Evolutionary conservation across 2,113 vertebrate genomes (phyloP).

Genomic region (Mellivora capensis): DNA sequence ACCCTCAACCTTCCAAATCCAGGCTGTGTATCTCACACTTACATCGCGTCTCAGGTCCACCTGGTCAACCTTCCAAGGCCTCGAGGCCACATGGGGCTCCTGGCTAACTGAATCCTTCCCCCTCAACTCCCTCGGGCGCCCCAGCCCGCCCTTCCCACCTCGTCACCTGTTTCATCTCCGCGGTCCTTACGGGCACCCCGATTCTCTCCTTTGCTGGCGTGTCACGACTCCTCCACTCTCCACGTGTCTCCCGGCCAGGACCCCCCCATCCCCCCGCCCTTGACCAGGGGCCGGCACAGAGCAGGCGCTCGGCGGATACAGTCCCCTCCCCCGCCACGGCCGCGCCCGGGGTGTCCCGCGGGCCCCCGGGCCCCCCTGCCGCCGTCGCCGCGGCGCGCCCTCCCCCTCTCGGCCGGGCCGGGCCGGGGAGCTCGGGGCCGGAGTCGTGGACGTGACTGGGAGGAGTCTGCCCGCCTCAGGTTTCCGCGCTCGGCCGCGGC

Average conservation of each 20-base stretch:
- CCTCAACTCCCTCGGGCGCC: background rate
- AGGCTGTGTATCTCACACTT: background rate
- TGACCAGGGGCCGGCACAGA: no score
- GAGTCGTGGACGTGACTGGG: constrained; percentile 24
- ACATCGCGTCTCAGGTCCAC: background rate
- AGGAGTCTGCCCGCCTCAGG: constrained; percentile 32
- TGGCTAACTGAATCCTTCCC: background rate
- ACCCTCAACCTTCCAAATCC: background rate
- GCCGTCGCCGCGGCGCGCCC: background rate
- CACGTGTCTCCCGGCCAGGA: background rate
- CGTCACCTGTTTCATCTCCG: background rate
- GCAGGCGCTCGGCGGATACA: rapidly evolving
- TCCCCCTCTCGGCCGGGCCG: background rate
- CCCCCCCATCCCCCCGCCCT: no score
- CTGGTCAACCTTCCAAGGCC: background rate
- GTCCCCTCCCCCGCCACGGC: no score
- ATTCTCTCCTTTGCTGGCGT: no score
- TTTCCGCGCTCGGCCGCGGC: background rate
- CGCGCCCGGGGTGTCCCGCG: no score
- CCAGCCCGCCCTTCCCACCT: background rate
- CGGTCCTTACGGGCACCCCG: background rate
- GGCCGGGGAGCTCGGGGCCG: background rate
- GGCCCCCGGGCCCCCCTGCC: rapidly evolving
- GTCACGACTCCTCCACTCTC: background rate
- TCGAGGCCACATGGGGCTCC: background rate